phyloP scores from a whole-genome alignment of 1,140 invertebrate genomes.

The Bombus confusus region DNA sequence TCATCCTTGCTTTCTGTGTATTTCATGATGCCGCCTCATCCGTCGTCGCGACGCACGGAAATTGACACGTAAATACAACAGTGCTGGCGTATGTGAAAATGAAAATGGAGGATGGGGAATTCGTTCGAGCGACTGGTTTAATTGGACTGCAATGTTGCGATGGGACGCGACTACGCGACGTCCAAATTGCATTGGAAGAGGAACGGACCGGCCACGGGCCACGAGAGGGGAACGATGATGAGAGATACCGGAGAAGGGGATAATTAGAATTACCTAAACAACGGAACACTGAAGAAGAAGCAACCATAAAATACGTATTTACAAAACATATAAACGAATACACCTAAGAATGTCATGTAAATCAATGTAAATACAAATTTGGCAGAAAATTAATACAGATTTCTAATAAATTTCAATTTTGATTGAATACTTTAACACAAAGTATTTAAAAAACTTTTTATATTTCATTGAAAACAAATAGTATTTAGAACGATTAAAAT shows the following conservation, averaged over 20 bases:
- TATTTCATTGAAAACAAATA: too few relatives aligned
- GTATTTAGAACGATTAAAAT: too few relatives aligned
- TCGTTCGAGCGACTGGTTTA: slow-evolving; percentile 59
- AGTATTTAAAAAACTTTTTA: too few relatives aligned
- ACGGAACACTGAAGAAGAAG: too few relatives aligned
- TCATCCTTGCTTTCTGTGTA: neutral
- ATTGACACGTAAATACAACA: slow-evolving; percentile 69
- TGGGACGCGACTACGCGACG: slow-evolving; percentile 51
- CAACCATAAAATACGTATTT: neutral
- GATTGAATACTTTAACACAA: neutral
- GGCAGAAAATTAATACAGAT: too few relatives aligned
- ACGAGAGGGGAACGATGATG: neutral
- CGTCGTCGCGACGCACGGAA: slow-evolving; percentile 42
- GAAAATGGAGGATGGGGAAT: slow-evolving; percentile 61
- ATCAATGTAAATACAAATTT: too few relatives aligned
- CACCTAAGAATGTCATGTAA: too few relatives aligned
- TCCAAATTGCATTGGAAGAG: slow-evolving; percentile 53
- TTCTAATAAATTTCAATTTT: too few relatives aligned
- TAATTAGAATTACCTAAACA: slow-evolving; percentile 33
- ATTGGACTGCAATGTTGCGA: slow-evolving; percentile 63
- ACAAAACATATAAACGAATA: too few relatives aligned
- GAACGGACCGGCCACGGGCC: neutral
- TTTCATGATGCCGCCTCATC: neutral
- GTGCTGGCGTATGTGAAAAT: slow-evolving; percentile 54
- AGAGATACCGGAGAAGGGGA: neutral